phyloP scores from a whole-genome alignment of 2,113 vertebrate genomes.

The Chlamydotis undulata region DNA sequence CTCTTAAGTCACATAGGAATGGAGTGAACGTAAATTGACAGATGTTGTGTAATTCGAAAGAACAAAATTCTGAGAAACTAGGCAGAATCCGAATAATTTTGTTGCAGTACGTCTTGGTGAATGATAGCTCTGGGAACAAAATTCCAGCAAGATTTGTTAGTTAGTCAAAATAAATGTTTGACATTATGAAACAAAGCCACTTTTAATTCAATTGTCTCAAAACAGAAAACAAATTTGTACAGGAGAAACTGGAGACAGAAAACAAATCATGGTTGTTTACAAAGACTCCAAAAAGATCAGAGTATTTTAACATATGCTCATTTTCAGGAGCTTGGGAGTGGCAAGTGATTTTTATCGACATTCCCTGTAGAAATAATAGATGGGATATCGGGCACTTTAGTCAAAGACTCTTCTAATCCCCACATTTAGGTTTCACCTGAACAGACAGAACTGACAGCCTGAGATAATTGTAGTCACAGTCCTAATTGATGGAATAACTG shows the following conservation, averaged over 20 bases:
- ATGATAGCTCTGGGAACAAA: slow-evolving; percentile 38
- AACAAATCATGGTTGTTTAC: slow-evolving; percentile 15
- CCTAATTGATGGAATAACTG: not conserved
- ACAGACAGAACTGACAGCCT: not conserved
- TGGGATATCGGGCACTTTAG: not conserved
- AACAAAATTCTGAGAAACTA: not conserved
- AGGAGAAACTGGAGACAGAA: slow-evolving; percentile 3
- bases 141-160: slow-evolving; percentile 28
- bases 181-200: slow-evolving; percentile 23
- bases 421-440: not conserved
- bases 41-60: not conserved
- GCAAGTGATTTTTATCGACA: not conserved
- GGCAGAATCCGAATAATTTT: not conserved
- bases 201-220: slow-evolving; percentile 47
- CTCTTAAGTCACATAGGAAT: not conserved
- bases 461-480: not conserved
- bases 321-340: not conserved
- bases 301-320: not conserved
- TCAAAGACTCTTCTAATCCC: not conserved
- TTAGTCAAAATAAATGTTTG: slow-evolving; percentile 44
- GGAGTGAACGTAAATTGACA: not conserved
- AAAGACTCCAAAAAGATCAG: not conserved
- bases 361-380: not conserved
- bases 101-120: not conserved
- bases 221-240: slow-evolving; percentile 11